Evolutionary conservation across 2,113 vertebrate species (phyloP), one percentile per base, ranked within the genome.

Genomic region (Antechinus flavipes): DNA sequence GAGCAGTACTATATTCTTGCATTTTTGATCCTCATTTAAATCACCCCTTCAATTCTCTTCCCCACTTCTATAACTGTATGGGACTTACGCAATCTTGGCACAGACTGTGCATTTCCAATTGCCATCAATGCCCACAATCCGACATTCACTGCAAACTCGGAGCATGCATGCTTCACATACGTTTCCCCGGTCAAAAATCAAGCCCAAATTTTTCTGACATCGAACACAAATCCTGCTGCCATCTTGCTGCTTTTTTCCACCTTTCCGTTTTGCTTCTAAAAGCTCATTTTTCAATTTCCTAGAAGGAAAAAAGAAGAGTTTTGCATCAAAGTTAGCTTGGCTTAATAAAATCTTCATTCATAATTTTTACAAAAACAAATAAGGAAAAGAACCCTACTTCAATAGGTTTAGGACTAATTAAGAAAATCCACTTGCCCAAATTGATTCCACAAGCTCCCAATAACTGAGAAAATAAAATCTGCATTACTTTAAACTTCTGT

Each of bases 231-330:
- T 98, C 52, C 99, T 99, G 96, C 97, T 98, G 14, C 96, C 96
- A 27, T 99, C 99, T 93, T 99, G 98, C 0, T 98, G 98, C 46
- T 97, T 98, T 89, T 96, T 98, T 2, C 98, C 97, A 0, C 99
- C 99, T 97, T 98, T 99, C n/a, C 98, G 98, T 97, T 99, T 99
- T 96, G 99, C 99, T 97, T 99, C 99, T 97, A 99, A 96, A 89
- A 99, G 99, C 96, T 99, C 99, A 49, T 99, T 99, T 98, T 99
- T 99, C 97, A 99, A 61, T 97, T 99, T 99, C 98, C 99, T 99
- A 95, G 3, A 42, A 96, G 84, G 84, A 11, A 97, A 91, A 92
- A n/a, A 94, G 42, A 93, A 68, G 95, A 93, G 0, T 91, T 94
- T 46, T 53, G 91, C 35, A 93, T 61, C 54, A 26, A 26, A 84